phyloP scores from a whole-genome alignment of 2,113 vertebrate genomes.

The Orientallactaga bullata region DNA sequence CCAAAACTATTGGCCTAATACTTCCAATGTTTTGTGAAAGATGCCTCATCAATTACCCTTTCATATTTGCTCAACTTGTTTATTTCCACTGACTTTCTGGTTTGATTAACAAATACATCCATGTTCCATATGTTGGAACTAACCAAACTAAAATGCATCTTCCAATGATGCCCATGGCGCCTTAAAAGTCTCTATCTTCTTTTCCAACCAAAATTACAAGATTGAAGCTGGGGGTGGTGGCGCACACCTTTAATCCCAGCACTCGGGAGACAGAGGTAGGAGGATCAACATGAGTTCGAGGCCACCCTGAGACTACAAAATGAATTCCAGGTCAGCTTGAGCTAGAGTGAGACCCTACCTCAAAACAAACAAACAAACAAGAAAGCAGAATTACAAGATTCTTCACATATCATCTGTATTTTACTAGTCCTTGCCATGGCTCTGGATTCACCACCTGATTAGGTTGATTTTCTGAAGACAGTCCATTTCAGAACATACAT shows the following conservation, averaged over 20 bases:
- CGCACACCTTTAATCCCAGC: too few species aligned
- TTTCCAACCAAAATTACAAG: background rate
- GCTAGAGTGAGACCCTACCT: too few species aligned
- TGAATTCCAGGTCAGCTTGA: too few species aligned
- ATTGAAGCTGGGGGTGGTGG: too few species aligned
- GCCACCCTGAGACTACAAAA: too few species aligned
- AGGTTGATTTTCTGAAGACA: conserved; percentile 22
- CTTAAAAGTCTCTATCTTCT: background rate
- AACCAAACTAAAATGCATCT: background rate
- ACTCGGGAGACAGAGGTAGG: too few species aligned
- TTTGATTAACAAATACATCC: background rate
- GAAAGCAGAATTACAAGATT: background rate
- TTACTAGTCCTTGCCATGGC: background rate
- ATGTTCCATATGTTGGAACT: background rate
- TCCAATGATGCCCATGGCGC: background rate
- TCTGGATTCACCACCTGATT: background rate
- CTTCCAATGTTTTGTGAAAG: background rate
- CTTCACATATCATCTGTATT: background rate
- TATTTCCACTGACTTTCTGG: conserved; percentile 18
- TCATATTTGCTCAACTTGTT: conserved; percentile 35
- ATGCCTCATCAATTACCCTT: background rate
- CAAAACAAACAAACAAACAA: too few species aligned
- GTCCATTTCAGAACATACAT: background rate
- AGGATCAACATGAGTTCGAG: too few species aligned
- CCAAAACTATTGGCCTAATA: background rate